Base-by-base conservation (phyloP, 2,888 invertebrate genomes). In the Phasia obesa region DNA sequence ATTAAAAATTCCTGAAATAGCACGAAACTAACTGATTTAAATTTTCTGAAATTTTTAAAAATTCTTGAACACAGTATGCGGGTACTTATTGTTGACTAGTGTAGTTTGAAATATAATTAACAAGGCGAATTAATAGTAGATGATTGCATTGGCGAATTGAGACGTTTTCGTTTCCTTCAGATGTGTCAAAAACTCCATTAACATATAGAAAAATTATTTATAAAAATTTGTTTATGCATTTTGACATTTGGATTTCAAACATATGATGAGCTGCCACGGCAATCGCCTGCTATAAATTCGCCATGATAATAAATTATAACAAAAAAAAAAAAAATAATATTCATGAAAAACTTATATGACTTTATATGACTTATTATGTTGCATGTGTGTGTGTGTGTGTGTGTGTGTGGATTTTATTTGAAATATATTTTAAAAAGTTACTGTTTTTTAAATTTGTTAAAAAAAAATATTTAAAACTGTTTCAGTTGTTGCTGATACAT, bases 401-500 rank as follows among this genome's bases (percentile, higher is more conserved):
- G 38, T 53, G 21, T 35, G 2, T 53, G 11, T 57, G 9, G 25
- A 27, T 57, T 11, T 53, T 19, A 17, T 59, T 6, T 47, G 15
- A 25, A 15, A 59, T 31, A 15, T 31, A n/a, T 4, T 19, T 57
- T 19, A 27, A 27, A 27, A 27, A 27, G 7, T 38, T 38, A 13
- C 11, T 38, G 13, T 21, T 59, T 21, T 17, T n/a, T n/a, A 35
- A 21, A 21, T n/a, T 21, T n/a, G 4, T 42, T 4, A 2, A 27
- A 25, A 31, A 38, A 13, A 51, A 38, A 3, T 31, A 60, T 31
- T 77, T 85, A 86, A 85, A 84, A 76, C 64, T 80, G 77, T 85
- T 85, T 84, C 71, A 85, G 85, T 86, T 85, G 85, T 82, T 86
- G 85, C 70, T 85, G 83, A 86, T 84, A 84, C 78, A 83, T 83